Percentiles rank a stretch among this genome's conserved stretches.
These are phyloP conservation scores for Ennomos fuscantarius DNA, from an alignment of 2,888 invertebrate species.

Conservation along the genomic window DNA sequence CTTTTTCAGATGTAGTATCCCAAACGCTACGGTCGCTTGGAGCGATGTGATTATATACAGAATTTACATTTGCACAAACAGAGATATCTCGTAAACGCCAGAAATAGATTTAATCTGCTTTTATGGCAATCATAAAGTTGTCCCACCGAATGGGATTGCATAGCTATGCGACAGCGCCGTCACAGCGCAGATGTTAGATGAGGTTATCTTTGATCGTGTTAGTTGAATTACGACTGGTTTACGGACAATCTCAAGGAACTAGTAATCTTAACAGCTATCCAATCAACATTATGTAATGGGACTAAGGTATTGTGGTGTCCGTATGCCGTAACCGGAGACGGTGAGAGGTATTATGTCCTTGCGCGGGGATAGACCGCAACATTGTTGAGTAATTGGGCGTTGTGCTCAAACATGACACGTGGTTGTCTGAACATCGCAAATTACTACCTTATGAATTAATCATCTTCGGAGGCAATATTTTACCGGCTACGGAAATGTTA, in stretches of 20 bases:
- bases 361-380: conserved; percentile 39
- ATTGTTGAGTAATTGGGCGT: conserved; percentile 50
- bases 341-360: conserved; percentile 41
- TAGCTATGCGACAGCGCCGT: conserved; percentile 11
- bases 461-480: conserved; percentile 31
- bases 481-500: conserved; percentile 31
- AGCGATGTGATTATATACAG: conserved; percentile 62
- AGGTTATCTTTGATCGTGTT: conserved; percentile 13
- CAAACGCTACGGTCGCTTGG: conserved; percentile 49
- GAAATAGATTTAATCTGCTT: conserved; percentile 50
- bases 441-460: conserved; percentile 49
- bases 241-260: conserved; percentile 21
- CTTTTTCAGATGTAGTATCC: conserved; percentile 65
- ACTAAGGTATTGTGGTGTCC: conserved; percentile 40
- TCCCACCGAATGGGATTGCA: conserved; percentile 43
- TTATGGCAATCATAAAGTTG: conserved; percentile 49
- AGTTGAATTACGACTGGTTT: conserved; percentile 27
- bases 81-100: conserved; percentile 51
- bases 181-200: no score
- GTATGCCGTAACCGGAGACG: conserved; percentile 37
- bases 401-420: conserved; percentile 47
- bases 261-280: conserved; percentile 26
- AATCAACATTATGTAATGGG: conserved; percentile 24
- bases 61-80: conserved; percentile 65
- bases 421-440: conserved; percentile 45